These are phyloP conservation scores for Danio choprae DNA, from an alignment of 2,797 vertebrate species.

Conservation along the genomic window DNA sequence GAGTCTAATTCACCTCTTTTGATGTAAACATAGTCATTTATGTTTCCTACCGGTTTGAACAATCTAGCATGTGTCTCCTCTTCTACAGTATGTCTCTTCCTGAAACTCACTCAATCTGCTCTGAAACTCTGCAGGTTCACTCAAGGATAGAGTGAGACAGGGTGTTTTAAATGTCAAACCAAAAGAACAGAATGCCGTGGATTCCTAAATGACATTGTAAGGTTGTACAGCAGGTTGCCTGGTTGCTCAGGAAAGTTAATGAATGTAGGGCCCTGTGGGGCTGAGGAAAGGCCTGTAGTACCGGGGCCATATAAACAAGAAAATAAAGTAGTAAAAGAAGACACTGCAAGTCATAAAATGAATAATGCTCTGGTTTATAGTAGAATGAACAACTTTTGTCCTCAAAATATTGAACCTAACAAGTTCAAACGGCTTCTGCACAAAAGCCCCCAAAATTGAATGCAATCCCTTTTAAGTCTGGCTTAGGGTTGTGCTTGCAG, in stretches of 20 bases:
- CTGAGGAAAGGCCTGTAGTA: slow-evolving; percentile 17
- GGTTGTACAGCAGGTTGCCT: slow-evolving; percentile 53
- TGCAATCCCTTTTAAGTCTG: slow-evolving; percentile 56
- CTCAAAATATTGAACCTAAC: slow-evolving; percentile 38
- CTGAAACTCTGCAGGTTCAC: slow-evolving; percentile 34
- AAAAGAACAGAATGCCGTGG: slow-evolving; percentile 49
- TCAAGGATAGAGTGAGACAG: slow-evolving; percentile 47
- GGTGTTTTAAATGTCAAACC: slow-evolving; percentile 57
- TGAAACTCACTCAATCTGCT: slow-evolving; percentile 26
- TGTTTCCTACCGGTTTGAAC: background rate
- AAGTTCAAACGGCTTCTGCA: slow-evolving; percentile 51
- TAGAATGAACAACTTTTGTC: slow-evolving; percentile 29
- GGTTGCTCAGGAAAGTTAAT: slow-evolving; percentile 53
- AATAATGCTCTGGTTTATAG: slow-evolving; percentile 11
- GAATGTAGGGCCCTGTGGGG: slow-evolving; percentile 35
- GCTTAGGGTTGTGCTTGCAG: slow-evolving; percentile 56
- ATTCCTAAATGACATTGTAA: slow-evolving; percentile 52
- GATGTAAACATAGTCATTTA: too few species aligned
- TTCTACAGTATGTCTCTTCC: slow-evolving; percentile 6
- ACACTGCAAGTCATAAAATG: slow-evolving; percentile 10
- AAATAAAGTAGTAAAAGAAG: slow-evolving; percentile 21
- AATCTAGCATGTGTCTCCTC: background rate
- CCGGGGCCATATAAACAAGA: background rate
- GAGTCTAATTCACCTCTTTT: too few species aligned
- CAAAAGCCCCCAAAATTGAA: slow-evolving; percentile 52